Conservation (phyloP, 2,113 vertebrate genomes). For the Brachyistius frenatus region DNA sequence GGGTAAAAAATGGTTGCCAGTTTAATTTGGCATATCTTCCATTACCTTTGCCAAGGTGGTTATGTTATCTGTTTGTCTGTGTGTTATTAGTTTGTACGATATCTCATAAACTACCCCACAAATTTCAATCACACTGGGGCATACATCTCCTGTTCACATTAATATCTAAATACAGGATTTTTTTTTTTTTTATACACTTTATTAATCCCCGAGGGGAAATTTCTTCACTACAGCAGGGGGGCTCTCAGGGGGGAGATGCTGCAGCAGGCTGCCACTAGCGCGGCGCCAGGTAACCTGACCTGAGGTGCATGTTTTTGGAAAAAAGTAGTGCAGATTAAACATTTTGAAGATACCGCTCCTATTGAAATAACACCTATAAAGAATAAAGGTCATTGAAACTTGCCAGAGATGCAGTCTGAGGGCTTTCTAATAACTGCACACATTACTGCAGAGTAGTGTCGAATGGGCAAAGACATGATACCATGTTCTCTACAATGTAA, state of each 20-base stretch:
- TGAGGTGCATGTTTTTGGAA: too few relatives aligned
- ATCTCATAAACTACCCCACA: slow-evolving; percentile 1
- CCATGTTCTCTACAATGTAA: background rate
- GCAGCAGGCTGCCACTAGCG: too few relatives aligned
- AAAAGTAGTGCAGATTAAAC: background rate
- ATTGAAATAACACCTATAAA: background rate
- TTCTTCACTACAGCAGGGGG: too few relatives aligned
- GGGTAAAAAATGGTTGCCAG: slow-evolving; percentile 24
- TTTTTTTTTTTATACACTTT: too few relatives aligned
- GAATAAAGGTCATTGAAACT: background rate
- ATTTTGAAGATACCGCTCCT: background rate
- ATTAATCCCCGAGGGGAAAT: too few relatives aligned
- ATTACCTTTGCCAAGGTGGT: slow-evolving; percentile 3
- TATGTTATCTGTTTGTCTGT: background rate
- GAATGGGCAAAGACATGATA: background rate
- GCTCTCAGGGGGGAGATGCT: too few relatives aligned
- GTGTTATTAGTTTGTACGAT: background rate
- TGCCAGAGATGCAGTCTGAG: background rate
- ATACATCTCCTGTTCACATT: background rate
- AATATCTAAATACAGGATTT: too few relatives aligned
- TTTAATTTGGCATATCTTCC: slow-evolving; percentile 42
- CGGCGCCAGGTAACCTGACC: too few relatives aligned
- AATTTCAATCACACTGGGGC: slow-evolving; percentile 10
- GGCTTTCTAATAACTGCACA: background rate
- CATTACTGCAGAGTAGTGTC: background rate